Evolutionary conservation across 2,888 invertebrate species (phyloP), one percentile per base, ranked within the genome.

Genomic region (Sepioteuthis lessoniana): DNA sequence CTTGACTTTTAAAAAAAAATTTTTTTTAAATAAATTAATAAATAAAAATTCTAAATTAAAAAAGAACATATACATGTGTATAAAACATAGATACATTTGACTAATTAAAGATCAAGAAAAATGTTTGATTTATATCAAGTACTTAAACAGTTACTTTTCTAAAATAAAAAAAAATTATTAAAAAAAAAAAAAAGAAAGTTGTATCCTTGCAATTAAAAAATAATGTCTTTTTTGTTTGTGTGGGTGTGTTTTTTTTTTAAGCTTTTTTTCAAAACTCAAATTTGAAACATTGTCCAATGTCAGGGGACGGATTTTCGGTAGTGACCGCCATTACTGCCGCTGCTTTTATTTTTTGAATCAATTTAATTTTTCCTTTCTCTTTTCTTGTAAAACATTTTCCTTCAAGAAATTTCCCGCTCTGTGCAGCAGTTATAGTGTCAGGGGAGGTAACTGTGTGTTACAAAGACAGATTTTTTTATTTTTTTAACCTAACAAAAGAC

Each of bases 401-500:
- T n/a, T 60, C 60, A 60, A 60, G 60, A 60, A 31, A 31, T 76
- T 76, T 35, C n/a, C 76, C n/a, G 35, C 35, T 76, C 76, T n/a
- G n/a, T 76, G 76, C 76, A 76, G 76, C 76, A 76, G 76, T 76
- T 76, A 76, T 76, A 76, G n/a, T n/a, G 76, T 76, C 76, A 76
- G 35, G 76, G 76, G 76, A 76, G 76, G 76, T 76, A 76, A 76
- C 76, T n/a, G 76, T 76, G 76, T 76, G 76, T 76, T 76, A 76
- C 76, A 76, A n/a, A 76, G 42, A 42, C 42, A 42, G 42, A 42
- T 42, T 42, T 42, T 42, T 42, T 16, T n/a, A 55, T 16, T 76
- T 76, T 76, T 76, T 76, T 76, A 76, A 76, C 76, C 76, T n/a
- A n/a, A 76, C n/a, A 76, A n/a, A 76, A n/a, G 76, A 76, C n/a